Conservation (phyloP, 2,888 invertebrate species). For the Caenorhabditis imperialis region DNA sequence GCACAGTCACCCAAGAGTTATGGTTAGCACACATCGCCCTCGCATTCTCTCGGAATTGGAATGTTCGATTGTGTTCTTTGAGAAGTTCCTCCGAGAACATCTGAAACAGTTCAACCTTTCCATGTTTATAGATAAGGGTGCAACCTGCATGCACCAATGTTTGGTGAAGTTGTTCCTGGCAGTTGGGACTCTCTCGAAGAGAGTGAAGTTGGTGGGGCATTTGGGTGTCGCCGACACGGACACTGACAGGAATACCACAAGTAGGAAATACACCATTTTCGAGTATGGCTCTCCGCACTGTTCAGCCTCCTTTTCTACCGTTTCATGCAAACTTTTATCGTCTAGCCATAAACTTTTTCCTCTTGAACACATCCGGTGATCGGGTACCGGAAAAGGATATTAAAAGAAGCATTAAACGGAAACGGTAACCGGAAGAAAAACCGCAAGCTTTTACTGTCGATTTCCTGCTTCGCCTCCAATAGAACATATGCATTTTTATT, state of each 20-base stretch:
- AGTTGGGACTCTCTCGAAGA: slow-evolving; percentile 2
- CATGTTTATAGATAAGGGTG: not conserved
- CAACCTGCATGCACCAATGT: slow-evolving; percentile 17
- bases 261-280: too few relatives aligned
- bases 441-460: too few relatives aligned
- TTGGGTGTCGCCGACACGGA: slow-evolving; percentile 9
- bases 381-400: too few relatives aligned
- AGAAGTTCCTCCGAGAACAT: not conserved
- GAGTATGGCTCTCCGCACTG: too few relatives aligned
- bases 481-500: too few relatives aligned
- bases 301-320: too few relatives aligned
- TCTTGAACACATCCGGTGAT: too few relatives aligned
- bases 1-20: not conserved
- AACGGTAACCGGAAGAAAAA: too few relatives aligned
- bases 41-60: slow-evolving; percentile 1
- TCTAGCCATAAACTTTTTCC: too few relatives aligned
- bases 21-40: not conserved
- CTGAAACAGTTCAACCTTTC: not conserved
- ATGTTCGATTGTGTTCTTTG: not conserved
- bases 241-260: slow-evolving; percentile 14
- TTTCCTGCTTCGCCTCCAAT: too few relatives aligned
- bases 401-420: too few relatives aligned
- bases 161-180: slow-evolving; percentile 19
- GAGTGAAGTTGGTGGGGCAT: slow-evolving; percentile 8
- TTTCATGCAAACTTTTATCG: too few relatives aligned